These are phyloP conservation scores for Lithophane semibrunnea DNA, from an alignment of 2,888 invertebrate species.

Conservation along the genomic window DNA sequence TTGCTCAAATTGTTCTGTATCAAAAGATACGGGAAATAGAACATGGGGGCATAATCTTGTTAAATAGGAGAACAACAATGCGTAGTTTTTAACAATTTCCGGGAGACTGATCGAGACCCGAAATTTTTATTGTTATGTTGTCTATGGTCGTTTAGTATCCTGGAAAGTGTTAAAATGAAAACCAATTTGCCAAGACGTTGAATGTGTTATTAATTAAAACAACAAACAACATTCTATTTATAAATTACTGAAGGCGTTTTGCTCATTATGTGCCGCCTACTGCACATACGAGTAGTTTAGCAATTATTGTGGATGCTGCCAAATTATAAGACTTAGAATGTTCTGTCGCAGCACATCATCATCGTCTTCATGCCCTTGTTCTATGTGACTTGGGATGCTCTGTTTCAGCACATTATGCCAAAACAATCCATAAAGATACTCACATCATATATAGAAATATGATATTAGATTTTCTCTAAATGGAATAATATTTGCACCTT, in stretches of 20 bases:
- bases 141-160: no score
- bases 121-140: no score
- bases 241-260: slow-evolving; percentile 30
- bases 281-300: slow-evolving; percentile 12
- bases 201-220: slow-evolving; percentile 18
- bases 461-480: background rate
- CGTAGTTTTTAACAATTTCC: background rate
- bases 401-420: background rate
- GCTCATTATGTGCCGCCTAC: slow-evolving; percentile 28
- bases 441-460: no score
- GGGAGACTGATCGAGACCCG: no score
- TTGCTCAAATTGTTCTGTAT: slow-evolving; percentile 11
- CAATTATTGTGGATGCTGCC: slow-evolving; percentile 18
- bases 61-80: background rate
- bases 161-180: background rate
- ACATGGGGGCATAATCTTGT: background rate
- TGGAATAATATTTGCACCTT: slow-evolving; percentile 2
- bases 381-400: slow-evolving; percentile 15
- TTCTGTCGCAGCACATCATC: background rate
- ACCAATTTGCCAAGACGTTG: background rate
- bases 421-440: background rate
- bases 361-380: background rate
- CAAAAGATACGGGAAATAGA: slow-evolving; percentile 10
- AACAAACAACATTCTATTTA: slow-evolving; percentile 26
- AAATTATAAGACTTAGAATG: slow-evolving; percentile 37